These are phyloP conservation scores for Cettia cetti DNA, from an alignment of 2,113 vertebrate species.

Conservation along the genomic window DNA sequence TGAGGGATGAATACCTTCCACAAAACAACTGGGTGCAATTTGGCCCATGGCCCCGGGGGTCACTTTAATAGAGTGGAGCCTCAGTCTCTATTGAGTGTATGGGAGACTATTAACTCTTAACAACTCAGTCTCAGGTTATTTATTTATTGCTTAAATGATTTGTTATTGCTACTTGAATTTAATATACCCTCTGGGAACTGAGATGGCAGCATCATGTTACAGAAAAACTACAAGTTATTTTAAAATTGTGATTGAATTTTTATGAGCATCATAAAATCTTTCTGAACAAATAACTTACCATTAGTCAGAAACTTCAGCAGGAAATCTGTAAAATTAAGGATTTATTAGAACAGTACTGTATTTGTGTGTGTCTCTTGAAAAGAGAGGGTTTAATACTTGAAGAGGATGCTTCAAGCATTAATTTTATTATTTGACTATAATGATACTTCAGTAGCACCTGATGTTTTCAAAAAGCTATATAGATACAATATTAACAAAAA, in stretches of 20 bases:
- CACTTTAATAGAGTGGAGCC: conserved; percentile 99
- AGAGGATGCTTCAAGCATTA: background rate
- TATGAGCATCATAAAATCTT: conserved; percentile 79
- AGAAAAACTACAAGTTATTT: conserved; percentile 80
- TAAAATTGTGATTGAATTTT: conserved; percentile 82
- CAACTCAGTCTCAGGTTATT: conserved; percentile 88
- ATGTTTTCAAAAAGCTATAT: background rate
- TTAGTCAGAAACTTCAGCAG: conserved; percentile 73
- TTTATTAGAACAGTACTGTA: conserved; percentile 55
- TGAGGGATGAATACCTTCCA: conserved; percentile 94
- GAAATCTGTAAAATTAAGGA: conserved; percentile 72
- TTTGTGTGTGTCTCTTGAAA: conserved; percentile 10
- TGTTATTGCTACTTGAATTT: conserved; percentile 85
- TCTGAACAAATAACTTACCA: conserved; percentile 80
- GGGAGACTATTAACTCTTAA: conserved; percentile 98
- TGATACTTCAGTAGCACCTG: background rate
- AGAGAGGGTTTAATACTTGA: conserved; percentile 34
- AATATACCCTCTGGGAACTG: conserved; percentile 80
- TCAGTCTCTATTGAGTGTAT: conserved; percentile 95
- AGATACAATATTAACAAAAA: background rate
- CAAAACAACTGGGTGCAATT: conserved; percentile 89
- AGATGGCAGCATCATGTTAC: conserved; percentile 77
- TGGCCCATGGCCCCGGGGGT: conserved; percentile 92
- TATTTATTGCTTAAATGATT: conserved; percentile 91
- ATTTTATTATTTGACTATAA: conserved; percentile 15